These are phyloP conservation scores for Aporophyla nigra DNA, from an alignment of 2,888 invertebrate species.

Conservation along the genomic window DNA sequence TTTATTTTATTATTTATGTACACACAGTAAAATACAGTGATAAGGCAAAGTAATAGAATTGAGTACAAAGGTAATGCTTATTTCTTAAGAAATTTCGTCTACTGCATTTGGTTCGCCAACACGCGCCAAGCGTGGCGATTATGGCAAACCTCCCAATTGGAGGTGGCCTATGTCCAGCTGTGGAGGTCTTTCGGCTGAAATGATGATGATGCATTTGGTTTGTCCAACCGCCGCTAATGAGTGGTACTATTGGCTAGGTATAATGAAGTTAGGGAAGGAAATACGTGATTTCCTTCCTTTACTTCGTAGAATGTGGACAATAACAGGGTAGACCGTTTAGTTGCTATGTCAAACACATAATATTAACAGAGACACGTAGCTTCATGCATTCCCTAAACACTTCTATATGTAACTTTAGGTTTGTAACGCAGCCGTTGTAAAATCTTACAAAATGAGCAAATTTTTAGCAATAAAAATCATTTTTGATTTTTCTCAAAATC, in stretches of 20 bases:
- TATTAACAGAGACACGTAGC: background rate
- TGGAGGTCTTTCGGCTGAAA: too few species aligned
- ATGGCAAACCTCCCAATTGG: too few species aligned
- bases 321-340: background rate
- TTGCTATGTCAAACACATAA: background rate
- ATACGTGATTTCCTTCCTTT: conserved; percentile 34
- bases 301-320: background rate
- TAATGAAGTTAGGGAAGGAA: conserved; percentile 34
- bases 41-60: too few species aligned
- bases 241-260: background rate
- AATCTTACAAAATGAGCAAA: background rate
- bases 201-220: background rate
- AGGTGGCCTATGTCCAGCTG: too few species aligned
- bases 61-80: too few species aligned
- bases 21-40: too few species aligned
- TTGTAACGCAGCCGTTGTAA: background rate
- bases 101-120: background rate
- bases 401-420: background rate
- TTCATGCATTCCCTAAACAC: background rate
- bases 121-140: too few species aligned
- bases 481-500: background rate
- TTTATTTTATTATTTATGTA: too few species aligned
- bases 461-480: background rate
- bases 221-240: background rate
- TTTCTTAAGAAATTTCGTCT: too few species aligned